Evolutionary conservation across 35 echinoderm and acorn worm species (phyloP).

Genomic region (Lytechinus variegatus): DNA sequence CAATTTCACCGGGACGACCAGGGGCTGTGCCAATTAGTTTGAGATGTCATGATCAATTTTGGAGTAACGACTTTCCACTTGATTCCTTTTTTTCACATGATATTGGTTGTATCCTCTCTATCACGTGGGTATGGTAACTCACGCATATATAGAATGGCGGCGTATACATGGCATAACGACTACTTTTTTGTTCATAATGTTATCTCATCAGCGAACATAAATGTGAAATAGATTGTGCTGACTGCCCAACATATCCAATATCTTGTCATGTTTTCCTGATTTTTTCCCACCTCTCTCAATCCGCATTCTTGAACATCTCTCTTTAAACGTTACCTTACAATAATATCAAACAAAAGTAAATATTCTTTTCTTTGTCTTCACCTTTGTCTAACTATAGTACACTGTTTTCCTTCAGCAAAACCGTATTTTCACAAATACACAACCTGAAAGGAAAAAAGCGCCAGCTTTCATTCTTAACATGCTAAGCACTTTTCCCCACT

Average conservation of each 20-base stretch:
- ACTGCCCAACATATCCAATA: too few species aligned
- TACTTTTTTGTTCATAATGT: background rate
- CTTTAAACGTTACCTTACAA: too few species aligned
- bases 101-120: background rate
- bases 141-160: background rate
- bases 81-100: background rate
- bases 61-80: background rate
- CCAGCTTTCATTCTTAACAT: background rate
- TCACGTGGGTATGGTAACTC: background rate
- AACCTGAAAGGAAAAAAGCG: background rate
- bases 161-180: background rate
- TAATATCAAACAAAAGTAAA: too few species aligned
- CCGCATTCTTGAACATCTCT: too few species aligned
- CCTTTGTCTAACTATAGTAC: too few species aligned
- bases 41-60: background rate
- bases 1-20: background rate
- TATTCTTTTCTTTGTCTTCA: too few species aligned
- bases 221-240: background rate
- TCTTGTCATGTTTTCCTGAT: too few species aligned
- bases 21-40: background rate
- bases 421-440: background rate
- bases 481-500: background rate
- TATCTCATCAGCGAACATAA: background rate
- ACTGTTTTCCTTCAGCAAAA: background rate
- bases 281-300: too few species aligned